Evolutionary conservation across 1,140 invertebrate genomes (phyloP).

Genomic region (Heliconius hewitsoni): DNA sequence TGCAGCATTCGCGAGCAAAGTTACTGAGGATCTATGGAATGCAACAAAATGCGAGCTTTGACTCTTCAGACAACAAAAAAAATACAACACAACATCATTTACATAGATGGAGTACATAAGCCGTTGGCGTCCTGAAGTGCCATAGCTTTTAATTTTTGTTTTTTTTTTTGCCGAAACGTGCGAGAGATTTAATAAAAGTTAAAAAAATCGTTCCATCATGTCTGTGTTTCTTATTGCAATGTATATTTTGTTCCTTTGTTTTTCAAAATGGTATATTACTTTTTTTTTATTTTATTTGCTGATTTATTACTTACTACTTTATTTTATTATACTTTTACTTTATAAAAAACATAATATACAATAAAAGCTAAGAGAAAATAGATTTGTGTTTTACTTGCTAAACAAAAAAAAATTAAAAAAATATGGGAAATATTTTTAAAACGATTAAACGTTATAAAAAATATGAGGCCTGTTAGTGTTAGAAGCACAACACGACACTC

Average conservation of each 20-base stretch:
- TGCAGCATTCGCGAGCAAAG: constrained; percentile 12
- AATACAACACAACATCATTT: constrained; percentile 19
- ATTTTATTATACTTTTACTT: no score
- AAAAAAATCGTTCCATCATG: neutral
- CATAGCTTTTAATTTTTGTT: neutral
- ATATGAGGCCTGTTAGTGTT: constrained; percentile 26
- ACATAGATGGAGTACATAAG: constrained; percentile 8
- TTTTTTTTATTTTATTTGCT: no score
- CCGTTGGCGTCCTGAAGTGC: neutral
- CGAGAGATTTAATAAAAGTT: neutral
- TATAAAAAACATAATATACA: no score
- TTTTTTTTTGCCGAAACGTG: neutral
- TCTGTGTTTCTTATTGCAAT: neutral
- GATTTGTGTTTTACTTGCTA: no score
- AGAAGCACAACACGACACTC: constrained; percentile 37
- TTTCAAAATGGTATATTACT: no score
- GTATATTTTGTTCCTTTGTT: neutral
- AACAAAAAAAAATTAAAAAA: no score
- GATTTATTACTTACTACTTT: no score
- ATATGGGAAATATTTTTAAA: constrained; percentile 13
- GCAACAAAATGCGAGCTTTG: constrained; percentile 8
- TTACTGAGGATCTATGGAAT: constrained; percentile 22
- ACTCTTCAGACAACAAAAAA: constrained; percentile 32
- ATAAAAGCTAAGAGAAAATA: no score
- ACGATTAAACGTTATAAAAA: constrained; percentile 25